Evolutionary conservation across 2,113 vertebrate genomes (phyloP).

Genomic region (Lophochroa leadbeateri): DNA sequence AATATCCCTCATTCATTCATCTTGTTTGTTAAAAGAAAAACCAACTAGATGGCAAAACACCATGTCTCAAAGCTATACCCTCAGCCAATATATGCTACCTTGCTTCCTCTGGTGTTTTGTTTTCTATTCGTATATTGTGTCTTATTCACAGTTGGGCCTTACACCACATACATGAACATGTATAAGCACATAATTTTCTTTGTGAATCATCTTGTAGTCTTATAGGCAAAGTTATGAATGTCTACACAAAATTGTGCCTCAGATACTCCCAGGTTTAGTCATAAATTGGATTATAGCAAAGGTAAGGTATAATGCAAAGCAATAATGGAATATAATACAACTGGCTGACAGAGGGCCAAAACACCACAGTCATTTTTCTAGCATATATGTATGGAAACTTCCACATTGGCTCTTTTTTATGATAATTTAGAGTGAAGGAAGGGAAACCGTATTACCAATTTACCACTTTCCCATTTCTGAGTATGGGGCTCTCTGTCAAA

Average conservation of each 20-base stretch:
- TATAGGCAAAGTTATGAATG: not conserved
- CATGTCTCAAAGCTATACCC: not conserved
- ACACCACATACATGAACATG: not conserved
- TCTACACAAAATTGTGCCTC: not conserved
- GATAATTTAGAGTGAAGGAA: not conserved
- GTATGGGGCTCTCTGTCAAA: not conserved
- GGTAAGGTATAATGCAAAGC: not conserved
- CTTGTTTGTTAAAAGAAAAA: not conserved
- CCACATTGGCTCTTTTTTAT: not conserved
- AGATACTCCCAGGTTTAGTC: not conserved
- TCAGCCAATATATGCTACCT: not conserved
- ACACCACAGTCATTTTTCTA: not conserved
- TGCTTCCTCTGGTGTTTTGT: not conserved
- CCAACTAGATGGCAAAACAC: not conserved
- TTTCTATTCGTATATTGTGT: not conserved
- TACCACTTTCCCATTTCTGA: not conserved
- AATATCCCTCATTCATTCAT: not conserved
- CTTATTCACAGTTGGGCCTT: not conserved
- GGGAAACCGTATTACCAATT: not conserved
- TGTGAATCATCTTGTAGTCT: slow-evolving; percentile 4
- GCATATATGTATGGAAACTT: not conserved
- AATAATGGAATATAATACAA: not conserved
- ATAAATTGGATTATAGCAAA: not conserved
- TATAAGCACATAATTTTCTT: not conserved
- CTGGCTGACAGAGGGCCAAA: not conserved